Percentiles rank a stretch among this genome's conserved stretches.
Evolutionary conservation across 2,113 vertebrate species (phyloP).

Genomic region (Spilogale gracilis): DNA sequence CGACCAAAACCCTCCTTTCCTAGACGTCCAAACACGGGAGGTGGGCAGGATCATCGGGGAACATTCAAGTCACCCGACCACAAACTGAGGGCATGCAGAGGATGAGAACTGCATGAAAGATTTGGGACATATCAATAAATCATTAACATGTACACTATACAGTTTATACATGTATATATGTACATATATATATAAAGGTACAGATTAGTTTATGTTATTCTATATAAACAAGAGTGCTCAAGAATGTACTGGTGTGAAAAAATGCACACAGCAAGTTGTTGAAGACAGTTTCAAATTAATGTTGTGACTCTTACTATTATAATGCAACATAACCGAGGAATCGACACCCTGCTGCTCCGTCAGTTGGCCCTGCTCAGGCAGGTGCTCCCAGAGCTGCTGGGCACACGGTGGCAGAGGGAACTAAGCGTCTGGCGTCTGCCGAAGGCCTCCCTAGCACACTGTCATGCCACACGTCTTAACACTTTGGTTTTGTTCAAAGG

Average conservation of each 20-base stretch:
- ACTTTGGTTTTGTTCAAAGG: constrained; percentile 80
- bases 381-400: not conserved
- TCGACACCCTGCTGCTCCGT: not conserved
- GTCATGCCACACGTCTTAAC: constrained; percentile 43
- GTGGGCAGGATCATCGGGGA: constrained; percentile 55
- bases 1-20: constrained; percentile 54
- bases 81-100: constrained; percentile 59
- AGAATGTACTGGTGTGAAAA: constrained; percentile 71
- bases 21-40: constrained; percentile 60
- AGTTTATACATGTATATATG: constrained; percentile 81
- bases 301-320: constrained; percentile 45
- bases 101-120: constrained; percentile 46
- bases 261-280: constrained; percentile 64
- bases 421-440: not conserved
- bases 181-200: constrained; percentile 79
- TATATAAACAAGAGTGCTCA: constrained; percentile 74
- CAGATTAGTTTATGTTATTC: constrained; percentile 72
- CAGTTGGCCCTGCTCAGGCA: not conserved
- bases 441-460: not conserved
- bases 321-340: constrained; percentile 10
- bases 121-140: constrained; percentile 57
- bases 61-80: constrained; percentile 34
- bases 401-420: not conserved
- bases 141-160: constrained; percentile 82
- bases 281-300: constrained; percentile 67